A percentile compares a stretch with the other conserved stretches of the same genome.
These are phyloP conservation scores for Drosophila leontia DNA, from an alignment of 1,140 invertebrate species.

Conservation along the genomic window DNA sequence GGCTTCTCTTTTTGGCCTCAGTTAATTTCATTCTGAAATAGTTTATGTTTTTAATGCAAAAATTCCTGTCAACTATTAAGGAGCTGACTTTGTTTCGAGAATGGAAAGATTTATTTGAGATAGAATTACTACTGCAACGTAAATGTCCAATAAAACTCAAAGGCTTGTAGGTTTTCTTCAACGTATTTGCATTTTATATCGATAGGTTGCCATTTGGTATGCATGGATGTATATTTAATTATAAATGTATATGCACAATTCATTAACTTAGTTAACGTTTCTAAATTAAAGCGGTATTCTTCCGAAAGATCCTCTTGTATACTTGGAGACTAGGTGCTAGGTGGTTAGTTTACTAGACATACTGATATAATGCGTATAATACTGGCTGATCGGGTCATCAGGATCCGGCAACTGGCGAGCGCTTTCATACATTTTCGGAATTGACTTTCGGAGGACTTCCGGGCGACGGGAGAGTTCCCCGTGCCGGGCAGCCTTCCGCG, in stretches of 20 bases:
- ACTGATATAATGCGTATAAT: slow-evolving; percentile 46
- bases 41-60: too few relatives aligned
- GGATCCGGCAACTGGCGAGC: slow-evolving; percentile 41
- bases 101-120: background rate
- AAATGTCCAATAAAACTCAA: background rate
- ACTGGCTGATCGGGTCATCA: slow-evolving; percentile 27
- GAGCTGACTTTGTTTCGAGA: background rate
- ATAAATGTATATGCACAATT: slow-evolving; percentile 61
- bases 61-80: background rate
- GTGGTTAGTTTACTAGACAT: slow-evolving; percentile 38
- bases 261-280: slow-evolving; percentile 63
- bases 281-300: slow-evolving; percentile 42
- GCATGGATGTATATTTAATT: slow-evolving; percentile 41
- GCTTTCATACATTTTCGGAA: slow-evolving; percentile 84
- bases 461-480: background rate
- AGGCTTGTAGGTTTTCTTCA: slow-evolving; percentile 12
- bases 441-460: slow-evolving; percentile 50
- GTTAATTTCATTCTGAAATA: background rate
- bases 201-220: slow-evolving; percentile 49
- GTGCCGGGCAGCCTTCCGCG: slow-evolving; percentile 21
- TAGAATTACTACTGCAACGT: background rate
- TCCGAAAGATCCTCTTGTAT: slow-evolving; percentile 43
- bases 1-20: background rate
- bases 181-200: slow-evolving; percentile 52
- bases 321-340: slow-evolving; percentile 51